A percentile compares a stretch with the other conserved stretches of the same genome.
Evolutionary conservation across 2,797 vertebrate genomes (phyloP).

Genomic region (Hemitrygon akajei): DNA sequence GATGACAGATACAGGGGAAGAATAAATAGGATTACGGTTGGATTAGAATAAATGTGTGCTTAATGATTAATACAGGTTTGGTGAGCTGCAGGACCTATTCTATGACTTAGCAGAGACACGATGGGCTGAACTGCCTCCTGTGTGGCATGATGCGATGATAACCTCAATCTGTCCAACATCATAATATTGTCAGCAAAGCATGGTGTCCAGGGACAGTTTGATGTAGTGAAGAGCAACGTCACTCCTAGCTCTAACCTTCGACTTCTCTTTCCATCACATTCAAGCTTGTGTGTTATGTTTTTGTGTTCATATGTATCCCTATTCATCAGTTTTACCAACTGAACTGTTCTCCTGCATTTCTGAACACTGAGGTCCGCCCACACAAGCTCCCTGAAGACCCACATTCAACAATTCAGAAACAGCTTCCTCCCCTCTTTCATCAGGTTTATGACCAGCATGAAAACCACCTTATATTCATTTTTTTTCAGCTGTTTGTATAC

Average conservation of each 20-base stretch:
- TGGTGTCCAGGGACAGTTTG: not conserved
- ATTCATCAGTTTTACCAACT: not conserved
- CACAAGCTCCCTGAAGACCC: not conserved
- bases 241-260: not conserved
- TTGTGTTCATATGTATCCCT: not conserved
- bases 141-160: not conserved
- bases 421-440: too few species aligned
- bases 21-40: too few species aligned
- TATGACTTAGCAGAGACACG: too few species aligned
- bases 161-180: not conserved
- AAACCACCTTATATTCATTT: too few species aligned
- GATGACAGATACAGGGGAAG: too few species aligned
- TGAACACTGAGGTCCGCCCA: not conserved
- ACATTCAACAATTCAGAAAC: too few species aligned
- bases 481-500: too few species aligned
- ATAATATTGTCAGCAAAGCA: not conserved
- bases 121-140: not conserved
- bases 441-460: too few species aligned
- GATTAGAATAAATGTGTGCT: too few species aligned
- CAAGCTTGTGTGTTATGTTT: too few species aligned
- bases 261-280: not conserved
- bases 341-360: not conserved
- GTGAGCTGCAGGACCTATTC: too few species aligned
- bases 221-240: not conserved
- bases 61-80: too few species aligned